Percentiles rank a stretch among this genome's conserved stretches.
Evolutionary conservation across 2,888 invertebrate genomes (phyloP).

Genomic region (Metacarcinus magister): DNA sequence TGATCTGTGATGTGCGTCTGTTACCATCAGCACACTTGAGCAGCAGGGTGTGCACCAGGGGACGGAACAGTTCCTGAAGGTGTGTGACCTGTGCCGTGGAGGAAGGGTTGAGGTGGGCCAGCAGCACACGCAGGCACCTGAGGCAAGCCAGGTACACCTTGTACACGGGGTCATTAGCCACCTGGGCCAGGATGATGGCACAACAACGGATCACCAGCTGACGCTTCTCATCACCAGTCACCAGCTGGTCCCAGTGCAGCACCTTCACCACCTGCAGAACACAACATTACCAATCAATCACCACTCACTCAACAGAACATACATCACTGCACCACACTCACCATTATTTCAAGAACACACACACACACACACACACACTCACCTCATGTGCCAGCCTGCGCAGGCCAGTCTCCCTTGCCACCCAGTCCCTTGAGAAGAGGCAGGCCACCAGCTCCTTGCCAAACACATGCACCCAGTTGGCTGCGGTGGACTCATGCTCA

Average conservation of each 20-base stretch:
- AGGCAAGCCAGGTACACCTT: conserved; percentile 85
- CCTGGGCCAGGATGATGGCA: conserved; percentile 84
- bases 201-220: conserved; percentile 84
- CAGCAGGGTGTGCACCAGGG: conserved; percentile 85
- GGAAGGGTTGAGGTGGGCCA: conserved; percentile 82
- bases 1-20: conserved; percentile 85
- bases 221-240: conserved; percentile 82
- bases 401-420: conserved; percentile 82
- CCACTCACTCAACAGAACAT: not conserved
- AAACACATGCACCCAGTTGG: conserved; percentile 84
- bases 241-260: conserved; percentile 81
- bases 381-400: conserved; percentile 82
- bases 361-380: not conserved
- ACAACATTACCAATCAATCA: not conserved
- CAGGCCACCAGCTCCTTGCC: conserved; percentile 85
- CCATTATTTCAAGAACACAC: not conserved
- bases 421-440: conserved; percentile 85
- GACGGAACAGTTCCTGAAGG: conserved; percentile 84
- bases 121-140: conserved; percentile 83
- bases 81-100: conserved; percentile 83
- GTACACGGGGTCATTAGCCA: conserved; percentile 85
- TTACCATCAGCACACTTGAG: conserved; percentile 85
- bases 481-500: conserved; percentile 81
- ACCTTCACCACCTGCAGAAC: conserved; percentile 81
- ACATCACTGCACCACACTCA: not conserved